phyloP scores from a whole-genome alignment of 2,888 invertebrate species.

The Patella pellucida region DNA sequence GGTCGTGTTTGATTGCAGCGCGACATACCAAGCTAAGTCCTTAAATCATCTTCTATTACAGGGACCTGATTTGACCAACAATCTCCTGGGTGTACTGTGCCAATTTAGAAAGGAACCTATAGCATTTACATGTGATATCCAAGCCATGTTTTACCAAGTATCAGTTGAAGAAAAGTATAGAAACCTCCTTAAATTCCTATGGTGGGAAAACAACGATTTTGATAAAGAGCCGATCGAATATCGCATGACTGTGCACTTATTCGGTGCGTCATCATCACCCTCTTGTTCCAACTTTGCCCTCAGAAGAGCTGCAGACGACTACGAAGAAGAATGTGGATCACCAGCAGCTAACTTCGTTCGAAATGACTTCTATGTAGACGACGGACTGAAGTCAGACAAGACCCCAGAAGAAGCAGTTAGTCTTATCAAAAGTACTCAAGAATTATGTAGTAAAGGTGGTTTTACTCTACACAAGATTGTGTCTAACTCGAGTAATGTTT shows the following conservation, averaged over 20 bases:
- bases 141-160: background rate
- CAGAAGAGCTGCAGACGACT: background rate
- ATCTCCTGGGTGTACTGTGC: too few species aligned
- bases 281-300: too few species aligned
- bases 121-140: conserved; percentile 6
- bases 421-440: background rate
- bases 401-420: background rate
- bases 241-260: too few species aligned
- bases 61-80: too few species aligned
- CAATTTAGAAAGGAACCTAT: conserved; percentile 6
- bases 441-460: too few species aligned
- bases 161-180: background rate
- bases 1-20: too few species aligned
- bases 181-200: background rate
- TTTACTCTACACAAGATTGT: too few species aligned
- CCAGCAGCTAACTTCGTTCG: background rate
- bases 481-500: too few species aligned
- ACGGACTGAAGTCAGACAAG: background rate
- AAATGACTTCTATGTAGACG: background rate
- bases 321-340: background rate
- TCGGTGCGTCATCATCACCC: too few species aligned
- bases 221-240: too few species aligned
- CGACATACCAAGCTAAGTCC: too few species aligned
- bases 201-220: background rate
- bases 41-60: too few species aligned